Conservation (phyloP, 2,888 invertebrate species). For the Drosophila paranaensis region DNA sequence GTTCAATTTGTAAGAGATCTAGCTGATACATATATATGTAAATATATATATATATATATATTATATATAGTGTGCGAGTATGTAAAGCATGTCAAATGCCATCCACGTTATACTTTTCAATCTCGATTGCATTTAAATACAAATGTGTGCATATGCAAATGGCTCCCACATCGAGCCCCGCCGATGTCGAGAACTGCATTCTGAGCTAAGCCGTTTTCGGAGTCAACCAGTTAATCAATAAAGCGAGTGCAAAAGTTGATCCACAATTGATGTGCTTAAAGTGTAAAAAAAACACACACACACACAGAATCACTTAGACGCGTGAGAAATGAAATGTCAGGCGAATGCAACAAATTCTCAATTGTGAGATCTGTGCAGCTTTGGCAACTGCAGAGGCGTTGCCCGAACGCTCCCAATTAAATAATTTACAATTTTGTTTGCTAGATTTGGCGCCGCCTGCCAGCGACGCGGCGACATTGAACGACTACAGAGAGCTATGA, state of each 20-base stretch:
- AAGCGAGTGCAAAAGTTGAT: conserved; percentile 37
- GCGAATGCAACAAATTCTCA: conserved; percentile 52
- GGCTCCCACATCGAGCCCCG: conserved; percentile 67
- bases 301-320: conserved; percentile 45
- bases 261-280: conserved; percentile 58
- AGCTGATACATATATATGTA: background rate
- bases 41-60: background rate
- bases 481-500: conserved; percentile 36
- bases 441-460: conserved; percentile 76
- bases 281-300: conserved; percentile 14
- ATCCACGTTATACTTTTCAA: conserved; percentile 48
- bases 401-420: conserved; percentile 69
- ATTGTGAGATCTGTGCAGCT: conserved; percentile 1
- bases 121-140: conserved; percentile 34
- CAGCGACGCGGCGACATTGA: conserved; percentile 66
- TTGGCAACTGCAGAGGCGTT: conserved; percentile 63
- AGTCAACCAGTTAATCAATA: conserved; percentile 51
- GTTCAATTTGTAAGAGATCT: conserved; percentile 34
- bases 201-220: conserved; percentile 63
- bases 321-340: conserved; percentile 68
- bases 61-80: background rate
- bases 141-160: conserved; percentile 56
- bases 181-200: conserved; percentile 43
- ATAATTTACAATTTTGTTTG: conserved; percentile 71
- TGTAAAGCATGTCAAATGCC: conserved; percentile 47